phyloP scores from a whole-genome alignment of 2,888 invertebrate genomes.

The Ophion slaviceki region DNA sequence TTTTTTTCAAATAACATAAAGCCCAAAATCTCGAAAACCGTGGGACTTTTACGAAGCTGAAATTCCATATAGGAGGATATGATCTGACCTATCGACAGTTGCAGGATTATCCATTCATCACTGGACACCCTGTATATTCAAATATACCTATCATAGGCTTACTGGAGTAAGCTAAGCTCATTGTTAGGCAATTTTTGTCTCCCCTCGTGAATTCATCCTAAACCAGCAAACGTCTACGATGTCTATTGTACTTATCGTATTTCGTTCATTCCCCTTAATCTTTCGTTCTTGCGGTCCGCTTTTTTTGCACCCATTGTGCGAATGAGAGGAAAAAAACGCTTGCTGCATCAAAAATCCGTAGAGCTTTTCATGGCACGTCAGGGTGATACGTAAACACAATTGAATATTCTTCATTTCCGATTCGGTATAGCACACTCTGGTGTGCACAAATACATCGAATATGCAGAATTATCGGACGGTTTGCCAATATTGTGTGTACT shows the following conservation, averaged over 20 bases:
- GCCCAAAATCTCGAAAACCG: no score
- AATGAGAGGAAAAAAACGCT: constrained; percentile 30
- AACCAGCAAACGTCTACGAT: constrained; percentile 11
- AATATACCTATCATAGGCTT: not conserved
- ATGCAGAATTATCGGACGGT: constrained; percentile 29
- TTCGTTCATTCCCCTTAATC: constrained; percentile 12
- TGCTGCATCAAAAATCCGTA: constrained; percentile 37
- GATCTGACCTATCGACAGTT: no score
- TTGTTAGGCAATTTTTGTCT: constrained; percentile 13
- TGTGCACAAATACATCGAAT: not conserved
- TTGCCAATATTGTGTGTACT: constrained; percentile 30
- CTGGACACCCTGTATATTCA: not conserved
- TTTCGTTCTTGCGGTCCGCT: not conserved
- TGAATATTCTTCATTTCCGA: constrained; percentile 10
- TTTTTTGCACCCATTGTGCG: constrained; percentile 31
- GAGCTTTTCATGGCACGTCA: constrained; percentile 45
- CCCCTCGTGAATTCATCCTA: constrained; percentile 12
- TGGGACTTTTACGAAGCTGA: no score
- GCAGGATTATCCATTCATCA: no score
- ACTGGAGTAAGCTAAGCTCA: not conserved
- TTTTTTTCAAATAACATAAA: no score
- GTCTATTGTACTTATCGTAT: constrained; percentile 27
- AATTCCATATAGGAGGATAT: no score
- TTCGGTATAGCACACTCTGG: constrained; percentile 27
- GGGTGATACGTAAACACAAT: constrained; percentile 13